A percentile compares a stretch with the other conserved stretches of the same genome.
phyloP scores from a whole-genome alignment of 2,113 vertebrate species.

The Campylorhamphus procurvoides region DNA sequence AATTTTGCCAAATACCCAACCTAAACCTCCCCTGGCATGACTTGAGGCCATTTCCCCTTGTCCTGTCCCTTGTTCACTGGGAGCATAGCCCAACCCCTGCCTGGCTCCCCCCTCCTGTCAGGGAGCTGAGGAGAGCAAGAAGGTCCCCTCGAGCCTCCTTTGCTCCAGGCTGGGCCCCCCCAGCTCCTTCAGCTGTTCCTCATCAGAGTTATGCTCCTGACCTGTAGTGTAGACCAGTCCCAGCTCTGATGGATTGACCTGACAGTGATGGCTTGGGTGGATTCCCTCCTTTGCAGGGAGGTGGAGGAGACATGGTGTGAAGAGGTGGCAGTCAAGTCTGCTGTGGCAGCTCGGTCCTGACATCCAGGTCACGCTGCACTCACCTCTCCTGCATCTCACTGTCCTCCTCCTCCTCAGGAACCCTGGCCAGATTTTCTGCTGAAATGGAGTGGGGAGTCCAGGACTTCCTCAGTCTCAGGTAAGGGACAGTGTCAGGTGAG shows the following conservation, averaged over 20 bases:
- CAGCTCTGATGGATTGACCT: background rate
- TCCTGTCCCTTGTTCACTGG: background rate
- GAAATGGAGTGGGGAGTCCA: background rate
- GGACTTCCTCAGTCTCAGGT: fast-evolving
- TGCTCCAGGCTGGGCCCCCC: background rate
- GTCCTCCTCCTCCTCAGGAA: background rate
- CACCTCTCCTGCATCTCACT: background rate
- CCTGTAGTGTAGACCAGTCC: background rate
- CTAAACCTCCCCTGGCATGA: fast-evolving
- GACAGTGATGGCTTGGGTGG: fast-evolving
- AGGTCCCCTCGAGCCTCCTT: background rate
- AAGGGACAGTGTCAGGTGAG: background rate
- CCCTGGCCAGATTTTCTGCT: background rate
- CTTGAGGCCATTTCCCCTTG: fast-evolving
- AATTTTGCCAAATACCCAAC: background rate
- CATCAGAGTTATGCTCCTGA: background rate
- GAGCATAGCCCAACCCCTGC: fast-evolving
- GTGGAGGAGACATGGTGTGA: background rate
- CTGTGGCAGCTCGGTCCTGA: background rate
- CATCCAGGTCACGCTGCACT: background rate
- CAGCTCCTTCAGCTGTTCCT: background rate
- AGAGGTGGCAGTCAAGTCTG: background rate
- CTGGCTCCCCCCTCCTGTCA: background rate
- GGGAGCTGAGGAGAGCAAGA: background rate
- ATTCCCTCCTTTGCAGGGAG: background rate